A percentile compares a stretch with the other conserved stretches of the same genome.
phyloP scores from a whole-genome alignment of 2,888 invertebrate species.

The Oligia fasciuncula region DNA sequence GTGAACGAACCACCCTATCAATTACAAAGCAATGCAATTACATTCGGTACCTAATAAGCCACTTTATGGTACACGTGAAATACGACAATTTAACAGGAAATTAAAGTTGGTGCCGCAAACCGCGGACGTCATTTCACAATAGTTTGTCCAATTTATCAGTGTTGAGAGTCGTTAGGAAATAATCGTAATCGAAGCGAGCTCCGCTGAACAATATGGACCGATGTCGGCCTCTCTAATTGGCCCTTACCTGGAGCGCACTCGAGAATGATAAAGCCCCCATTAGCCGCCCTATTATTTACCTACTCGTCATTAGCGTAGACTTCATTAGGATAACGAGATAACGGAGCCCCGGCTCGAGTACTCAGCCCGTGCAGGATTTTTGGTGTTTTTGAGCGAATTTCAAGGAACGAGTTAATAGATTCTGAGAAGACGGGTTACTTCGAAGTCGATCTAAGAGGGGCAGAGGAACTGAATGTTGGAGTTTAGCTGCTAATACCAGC shows the following conservation, averaged over 20 bases:
- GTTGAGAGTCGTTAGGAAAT: slow-evolving; percentile 87
- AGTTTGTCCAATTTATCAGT: slow-evolving; percentile 90
- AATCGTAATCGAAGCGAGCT: slow-evolving; percentile 89
- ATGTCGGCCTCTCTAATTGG: slow-evolving; percentile 89
- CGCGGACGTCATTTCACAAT: slow-evolving; percentile 87
- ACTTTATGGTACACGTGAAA: slow-evolving; percentile 69
- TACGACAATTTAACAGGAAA: slow-evolving; percentile 83
- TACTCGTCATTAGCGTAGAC: slow-evolving; percentile 90
- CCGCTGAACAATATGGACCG: slow-evolving; percentile 90
- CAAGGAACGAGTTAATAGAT: slow-evolving; percentile 72
- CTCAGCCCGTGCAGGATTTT: slow-evolving; percentile 81
- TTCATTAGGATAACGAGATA: slow-evolving; percentile 91
- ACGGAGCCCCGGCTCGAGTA: slow-evolving; percentile 85
- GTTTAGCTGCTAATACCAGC: slow-evolving; percentile 22
- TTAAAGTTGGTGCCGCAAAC: slow-evolving; percentile 83
- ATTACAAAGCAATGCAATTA: slow-evolving; percentile 70
- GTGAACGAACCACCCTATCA: slow-evolving; percentile 66
- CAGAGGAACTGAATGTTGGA: not conserved
- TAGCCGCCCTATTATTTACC: slow-evolving; percentile 90
- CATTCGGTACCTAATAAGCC: slow-evolving; percentile 69
- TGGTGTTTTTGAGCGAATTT: slow-evolving; percentile 84
- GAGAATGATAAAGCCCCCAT: slow-evolving; percentile 90
- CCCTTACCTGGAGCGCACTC: slow-evolving; percentile 90
- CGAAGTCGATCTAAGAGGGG: slow-evolving; percentile 16
- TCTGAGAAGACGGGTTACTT: slow-evolving; percentile 29